A percentile compares a stretch with the other conserved stretches of the same genome.
Conservation (phyloP, 2,888 invertebrate species). For the Halocaridina rubra region DNA sequence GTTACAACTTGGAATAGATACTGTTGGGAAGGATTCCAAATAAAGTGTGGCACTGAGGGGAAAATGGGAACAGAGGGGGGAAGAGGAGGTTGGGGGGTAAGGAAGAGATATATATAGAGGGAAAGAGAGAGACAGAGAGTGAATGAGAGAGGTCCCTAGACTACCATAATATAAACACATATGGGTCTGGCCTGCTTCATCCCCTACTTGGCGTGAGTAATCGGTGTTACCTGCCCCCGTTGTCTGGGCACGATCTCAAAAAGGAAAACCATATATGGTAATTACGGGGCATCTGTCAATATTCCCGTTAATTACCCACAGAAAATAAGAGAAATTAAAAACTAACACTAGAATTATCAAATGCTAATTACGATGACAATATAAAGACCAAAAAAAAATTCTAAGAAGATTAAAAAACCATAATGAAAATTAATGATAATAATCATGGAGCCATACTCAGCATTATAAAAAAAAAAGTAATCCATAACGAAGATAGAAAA, state of each 20-base stretch:
- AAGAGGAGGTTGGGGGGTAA: background rate
- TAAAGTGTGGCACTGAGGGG: background rate
- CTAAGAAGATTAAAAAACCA: slow-evolving; percentile 7
- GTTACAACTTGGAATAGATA: background rate
- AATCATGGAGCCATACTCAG: background rate
- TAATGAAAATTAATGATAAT: slow-evolving; percentile 1
- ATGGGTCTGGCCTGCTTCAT: background rate
- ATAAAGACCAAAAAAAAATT: slow-evolving; percentile 2
- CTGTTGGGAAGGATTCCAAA: background rate
- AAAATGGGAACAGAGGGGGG: background rate
- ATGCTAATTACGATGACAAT: slow-evolving; percentile 49
- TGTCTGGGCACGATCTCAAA: slow-evolving; percentile 43
- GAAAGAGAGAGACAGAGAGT: background rate
- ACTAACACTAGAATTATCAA: slow-evolving; percentile 53
- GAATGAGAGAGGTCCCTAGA: background rate
- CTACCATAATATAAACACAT: background rate
- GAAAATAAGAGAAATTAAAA: background rate
- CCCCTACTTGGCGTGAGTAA: slow-evolving; percentile 36
- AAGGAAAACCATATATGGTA: slow-evolving; percentile 37
- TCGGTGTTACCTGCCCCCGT: slow-evolving; percentile 64
- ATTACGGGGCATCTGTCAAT: slow-evolving; percentile 51
- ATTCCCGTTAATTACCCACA: slow-evolving; percentile 50
- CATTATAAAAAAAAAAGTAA: background rate
- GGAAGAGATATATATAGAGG: too few relatives aligned
- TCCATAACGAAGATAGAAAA: slow-evolving; percentile 16